phyloP scores from a whole-genome alignment of 1,140 invertebrate species.

The Lordiphosa clarofinis region DNA sequence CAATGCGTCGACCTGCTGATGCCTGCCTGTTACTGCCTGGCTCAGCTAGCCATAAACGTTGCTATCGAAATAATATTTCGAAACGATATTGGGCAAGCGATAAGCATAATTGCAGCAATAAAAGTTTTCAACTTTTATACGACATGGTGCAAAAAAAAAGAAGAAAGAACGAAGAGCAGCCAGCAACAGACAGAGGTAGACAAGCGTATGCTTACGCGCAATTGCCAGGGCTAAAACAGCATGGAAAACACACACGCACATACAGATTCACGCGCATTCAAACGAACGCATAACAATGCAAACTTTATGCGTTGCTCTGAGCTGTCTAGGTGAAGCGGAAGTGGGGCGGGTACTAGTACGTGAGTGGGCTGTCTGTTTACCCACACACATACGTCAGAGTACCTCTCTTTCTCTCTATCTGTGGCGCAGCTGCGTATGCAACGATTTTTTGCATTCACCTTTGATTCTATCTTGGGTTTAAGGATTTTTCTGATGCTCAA shows the following conservation, averaged over 20 bases:
- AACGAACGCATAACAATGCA: conserved; percentile 72
- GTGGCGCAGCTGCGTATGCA: conserved; percentile 62
- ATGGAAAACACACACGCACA: conserved; percentile 13
- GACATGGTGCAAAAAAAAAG: conserved; percentile 36
- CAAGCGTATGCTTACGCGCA: conserved; percentile 45
- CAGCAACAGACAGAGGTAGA: conserved; percentile 23
- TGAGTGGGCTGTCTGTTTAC: conserved; percentile 24
- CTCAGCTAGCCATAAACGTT: conserved; percentile 39
- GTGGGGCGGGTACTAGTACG: background rate
- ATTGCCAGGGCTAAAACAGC: conserved; percentile 42
- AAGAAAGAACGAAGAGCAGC: conserved; percentile 1
- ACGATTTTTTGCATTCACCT: conserved; percentile 65
- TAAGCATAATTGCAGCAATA: conserved; percentile 78
- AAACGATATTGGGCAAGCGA: conserved; percentile 74
- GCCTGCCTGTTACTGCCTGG: conserved; percentile 11
- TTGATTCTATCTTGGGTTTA: conserved; percentile 54
- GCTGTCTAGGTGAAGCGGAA: background rate
- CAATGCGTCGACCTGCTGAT: conserved; percentile 32
- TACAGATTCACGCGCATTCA: conserved; percentile 35
- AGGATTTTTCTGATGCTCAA: conserved; percentile 51
- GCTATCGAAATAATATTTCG: conserved; percentile 73
- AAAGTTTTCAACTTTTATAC: conserved; percentile 75
- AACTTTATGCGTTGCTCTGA: conserved; percentile 57
- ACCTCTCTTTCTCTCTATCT: conserved; percentile 1
- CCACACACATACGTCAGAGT: conserved; percentile 30